Conservation (phyloP, 2,113 vertebrate species). For the Calidris pygmaea region DNA sequence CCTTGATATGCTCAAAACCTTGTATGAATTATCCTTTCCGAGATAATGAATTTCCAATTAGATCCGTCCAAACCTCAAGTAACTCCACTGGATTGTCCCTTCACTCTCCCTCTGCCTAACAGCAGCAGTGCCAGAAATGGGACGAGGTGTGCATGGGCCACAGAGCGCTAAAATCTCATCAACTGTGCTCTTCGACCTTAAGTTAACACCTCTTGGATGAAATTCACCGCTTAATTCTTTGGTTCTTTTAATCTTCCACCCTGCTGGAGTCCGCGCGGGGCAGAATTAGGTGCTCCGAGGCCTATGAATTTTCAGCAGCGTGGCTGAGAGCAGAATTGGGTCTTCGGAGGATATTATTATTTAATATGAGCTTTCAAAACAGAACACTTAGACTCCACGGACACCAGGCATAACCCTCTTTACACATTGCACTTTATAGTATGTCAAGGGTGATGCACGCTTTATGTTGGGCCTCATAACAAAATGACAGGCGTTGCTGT, state of each 20-base stretch:
- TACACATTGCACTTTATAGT: not conserved
- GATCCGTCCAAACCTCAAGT: not conserved
- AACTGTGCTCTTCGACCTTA: not conserved
- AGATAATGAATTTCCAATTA: not conserved
- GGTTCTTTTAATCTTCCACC: not conserved
- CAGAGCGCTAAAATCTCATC: not conserved
- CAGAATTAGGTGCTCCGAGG: not conserved
- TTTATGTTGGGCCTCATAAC: slow-evolving; percentile 22
- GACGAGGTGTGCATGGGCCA: not conserved
- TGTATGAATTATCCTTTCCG: not conserved
- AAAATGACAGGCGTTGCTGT: slow-evolving; percentile 56
- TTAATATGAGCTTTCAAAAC: not conserved
- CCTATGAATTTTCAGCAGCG: not conserved
- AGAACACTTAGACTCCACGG: not conserved
- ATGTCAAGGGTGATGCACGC: not conserved
- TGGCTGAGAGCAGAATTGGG: not conserved
- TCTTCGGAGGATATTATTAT: not conserved
- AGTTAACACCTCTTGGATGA: not conserved
- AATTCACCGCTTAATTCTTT: not conserved
- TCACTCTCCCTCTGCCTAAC: not conserved
- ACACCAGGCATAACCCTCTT: not conserved
- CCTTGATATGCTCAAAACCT: not conserved
- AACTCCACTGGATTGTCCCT: not conserved
- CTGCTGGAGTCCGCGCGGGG: not conserved
- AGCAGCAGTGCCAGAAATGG: not conserved